Evolutionary conservation across 1,140 invertebrate genomes (phyloP), one percentile per base, ranked within the genome.

Genomic region (Solen grandis): DNA sequence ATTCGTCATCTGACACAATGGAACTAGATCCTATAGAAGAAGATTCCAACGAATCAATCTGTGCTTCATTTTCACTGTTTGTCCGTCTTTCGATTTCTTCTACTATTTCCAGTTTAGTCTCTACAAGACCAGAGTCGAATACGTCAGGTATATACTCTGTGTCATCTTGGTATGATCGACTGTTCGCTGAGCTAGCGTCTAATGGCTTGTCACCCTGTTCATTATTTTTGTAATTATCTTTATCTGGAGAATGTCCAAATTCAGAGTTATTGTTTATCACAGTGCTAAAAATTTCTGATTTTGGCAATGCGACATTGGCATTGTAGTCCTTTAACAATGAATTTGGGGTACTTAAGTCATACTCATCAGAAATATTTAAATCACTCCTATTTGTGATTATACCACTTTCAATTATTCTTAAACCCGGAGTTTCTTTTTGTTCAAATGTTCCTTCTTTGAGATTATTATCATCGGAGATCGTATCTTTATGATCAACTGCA

Each of bases 241-340:
- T 54, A 5, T 46, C 65, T 78, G 75, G 75, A 78, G 35, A 41
- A 35, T 54, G 52, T 36, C 75, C 75, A 78, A 69, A 27, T 19
- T 69, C 27, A 29, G 50, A 22, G 8, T 46, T 46, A 59, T 46
- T 78, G 27, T 76, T 62, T 65, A 41, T 50, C 16, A 16, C 13
- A 69, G 36, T 68, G 60, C 69, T 78, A n/a, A 78, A 69, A 68
- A 13, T 78, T 78, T 69, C 63, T 59, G 52, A n/a, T 69, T 78
- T 78, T 69, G 75, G 75, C 75, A 78, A 38, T 36, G 75, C 35
- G 27, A 69, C 31, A 38, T 57, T 69, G 16, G 22, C 65, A 78
- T 69, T 69, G 54, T 78, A 36, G 50, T 59, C 62, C 54, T 46
- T 55, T 60, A 52, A 63, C 16, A 46, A 29, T 19, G 41, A 66